phyloP scores from a whole-genome alignment of 2,797 vertebrate species.

The Eurystomus glaucurus region DNA sequence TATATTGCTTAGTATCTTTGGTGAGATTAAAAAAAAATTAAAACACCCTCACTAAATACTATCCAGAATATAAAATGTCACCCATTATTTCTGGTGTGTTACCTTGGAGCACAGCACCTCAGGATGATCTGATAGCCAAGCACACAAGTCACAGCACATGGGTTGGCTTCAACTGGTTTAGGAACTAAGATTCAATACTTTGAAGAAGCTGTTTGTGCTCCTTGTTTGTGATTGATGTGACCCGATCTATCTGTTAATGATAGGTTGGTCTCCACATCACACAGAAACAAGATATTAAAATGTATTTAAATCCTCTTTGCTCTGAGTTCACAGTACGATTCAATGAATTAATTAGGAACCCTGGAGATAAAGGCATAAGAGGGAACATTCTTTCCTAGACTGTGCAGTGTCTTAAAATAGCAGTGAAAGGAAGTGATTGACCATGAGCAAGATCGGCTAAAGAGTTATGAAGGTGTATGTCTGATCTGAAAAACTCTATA shows the following conservation, averaged over 20 bases:
- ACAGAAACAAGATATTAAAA: background rate
- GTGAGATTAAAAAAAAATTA: background rate
- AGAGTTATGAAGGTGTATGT: background rate
- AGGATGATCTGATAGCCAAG: background rate
- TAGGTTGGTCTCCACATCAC: background rate
- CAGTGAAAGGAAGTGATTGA: background rate
- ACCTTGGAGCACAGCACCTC: background rate
- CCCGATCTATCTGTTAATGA: background rate
- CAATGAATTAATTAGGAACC: background rate
- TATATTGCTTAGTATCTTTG: background rate
- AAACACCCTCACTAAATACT: background rate
- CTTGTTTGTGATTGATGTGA: background rate
- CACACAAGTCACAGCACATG: background rate
- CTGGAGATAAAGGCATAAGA: background rate
- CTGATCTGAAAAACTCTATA: background rate
- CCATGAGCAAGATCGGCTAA: background rate
- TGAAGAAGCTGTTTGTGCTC: background rate
- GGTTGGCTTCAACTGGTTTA: background rate
- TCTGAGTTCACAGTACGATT: background rate
- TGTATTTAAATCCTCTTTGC: background rate
- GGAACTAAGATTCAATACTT: background rate
- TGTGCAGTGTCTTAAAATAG: background rate
- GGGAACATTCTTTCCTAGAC: background rate
- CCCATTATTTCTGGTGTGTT: background rate
- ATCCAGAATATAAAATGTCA: background rate